phyloP scores from a whole-genome alignment of 2,888 invertebrate species.

The Dione juno region DNA sequence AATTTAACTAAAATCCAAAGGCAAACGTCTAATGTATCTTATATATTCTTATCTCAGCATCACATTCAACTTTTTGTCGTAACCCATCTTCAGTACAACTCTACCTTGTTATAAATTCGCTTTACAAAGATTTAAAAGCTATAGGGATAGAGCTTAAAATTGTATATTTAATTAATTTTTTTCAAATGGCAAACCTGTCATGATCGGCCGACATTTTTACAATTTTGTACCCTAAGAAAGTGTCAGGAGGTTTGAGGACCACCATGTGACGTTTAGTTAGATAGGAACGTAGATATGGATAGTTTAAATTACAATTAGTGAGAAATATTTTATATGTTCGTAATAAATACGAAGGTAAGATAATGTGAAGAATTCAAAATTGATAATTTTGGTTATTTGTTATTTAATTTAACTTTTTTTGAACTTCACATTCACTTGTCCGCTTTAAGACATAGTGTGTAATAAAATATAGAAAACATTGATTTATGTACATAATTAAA shows the following conservation, averaged over 20 bases:
- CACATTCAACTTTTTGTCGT: constrained; percentile 65
- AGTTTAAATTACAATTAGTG: constrained; percentile 75
- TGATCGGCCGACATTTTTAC: constrained; percentile 80
- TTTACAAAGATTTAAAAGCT: constrained; percentile 36
- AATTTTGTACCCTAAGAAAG: constrained; percentile 72
- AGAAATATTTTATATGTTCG: constrained; percentile 50
- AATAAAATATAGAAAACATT: too few species aligned
- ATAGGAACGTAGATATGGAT: constrained; percentile 63
- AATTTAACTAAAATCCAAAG: constrained; percentile 24
- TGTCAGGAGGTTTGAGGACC: constrained; percentile 73
- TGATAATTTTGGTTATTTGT: too few species aligned
- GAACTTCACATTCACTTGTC: too few species aligned
- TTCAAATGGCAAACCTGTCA: constrained; percentile 55
- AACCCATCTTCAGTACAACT: constrained; percentile 43
- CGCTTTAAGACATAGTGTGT: too few species aligned
- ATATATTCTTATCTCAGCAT: constrained; percentile 65
- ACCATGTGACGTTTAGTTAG: constrained; percentile 66
- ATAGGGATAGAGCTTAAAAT: constrained; percentile 32
- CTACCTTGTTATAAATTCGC: neutral
- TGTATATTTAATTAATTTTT: constrained; percentile 7
- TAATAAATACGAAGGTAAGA: too few species aligned
- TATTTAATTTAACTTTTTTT: too few species aligned
- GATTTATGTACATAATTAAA: too few species aligned
- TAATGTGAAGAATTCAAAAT: too few species aligned
- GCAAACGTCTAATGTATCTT: constrained; percentile 42